Conservation (phyloP, 1,140 invertebrate species). For the Neodiprion pinetum region DNA sequence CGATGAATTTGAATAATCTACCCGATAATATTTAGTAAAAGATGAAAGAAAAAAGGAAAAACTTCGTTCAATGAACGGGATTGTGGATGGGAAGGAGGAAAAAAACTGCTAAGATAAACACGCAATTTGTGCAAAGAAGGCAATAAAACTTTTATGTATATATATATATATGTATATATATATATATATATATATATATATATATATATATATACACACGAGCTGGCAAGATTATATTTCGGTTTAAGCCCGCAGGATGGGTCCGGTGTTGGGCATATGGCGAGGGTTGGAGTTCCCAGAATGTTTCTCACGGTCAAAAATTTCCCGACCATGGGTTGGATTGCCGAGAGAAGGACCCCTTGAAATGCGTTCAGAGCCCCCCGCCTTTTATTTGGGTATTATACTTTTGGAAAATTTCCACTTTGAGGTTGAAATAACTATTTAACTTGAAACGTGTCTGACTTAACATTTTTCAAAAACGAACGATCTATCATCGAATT, state of each 20-base stretch:
- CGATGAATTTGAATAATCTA: no score
- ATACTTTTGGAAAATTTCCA: slow-evolving; percentile 8
- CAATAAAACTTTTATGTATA: no score
- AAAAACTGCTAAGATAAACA: no score
- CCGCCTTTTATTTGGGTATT: slow-evolving; percentile 10
- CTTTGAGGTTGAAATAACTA: not conserved
- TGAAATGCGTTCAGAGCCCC: not conserved
- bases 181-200: no score
- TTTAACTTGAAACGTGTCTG: not conserved
- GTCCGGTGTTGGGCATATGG: slow-evolving; percentile 59
- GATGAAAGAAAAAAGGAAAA: no score
- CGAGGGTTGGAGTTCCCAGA: slow-evolving; percentile 53
- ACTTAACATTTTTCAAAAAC: not conserved
- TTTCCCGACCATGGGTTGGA: slow-evolving; percentile 43
- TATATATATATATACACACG: no score
- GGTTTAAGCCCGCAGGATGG: slow-evolving; percentile 38
- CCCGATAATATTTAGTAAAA: no score
- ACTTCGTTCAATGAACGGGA: no score
- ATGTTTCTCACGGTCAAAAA: slow-evolving; percentile 62
- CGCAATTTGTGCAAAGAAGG: no score
- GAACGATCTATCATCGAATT: not conserved
- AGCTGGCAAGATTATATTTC: not conserved
- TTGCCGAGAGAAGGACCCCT: not conserved
- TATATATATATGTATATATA: no score
- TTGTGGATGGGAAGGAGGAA: no score